Evolutionary conservation across 1,140 invertebrate species (phyloP).

Genomic region (Musca vetustissima): DNA sequence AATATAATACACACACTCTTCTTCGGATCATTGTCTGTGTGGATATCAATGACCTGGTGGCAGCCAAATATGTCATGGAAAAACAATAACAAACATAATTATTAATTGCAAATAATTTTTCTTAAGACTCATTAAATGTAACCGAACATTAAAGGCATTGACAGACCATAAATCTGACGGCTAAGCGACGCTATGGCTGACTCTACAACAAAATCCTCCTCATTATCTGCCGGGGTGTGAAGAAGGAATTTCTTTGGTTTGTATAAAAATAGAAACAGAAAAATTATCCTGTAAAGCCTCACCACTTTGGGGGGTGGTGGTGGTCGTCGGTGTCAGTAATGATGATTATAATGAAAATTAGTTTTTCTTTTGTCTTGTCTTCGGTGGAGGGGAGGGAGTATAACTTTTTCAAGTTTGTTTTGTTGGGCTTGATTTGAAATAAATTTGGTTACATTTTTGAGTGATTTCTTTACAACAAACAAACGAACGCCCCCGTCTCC

Average conservation of each 20-base stretch:
- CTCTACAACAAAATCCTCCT: neutral
- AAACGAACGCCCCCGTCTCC: neutral
- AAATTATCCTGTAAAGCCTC: slow-evolving; percentile 6
- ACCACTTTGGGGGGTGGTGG: neutral
- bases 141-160: slow-evolving; percentile 19
- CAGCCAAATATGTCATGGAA: neutral
- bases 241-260: neutral
- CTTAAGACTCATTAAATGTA: slow-evolving; percentile 25
- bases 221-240: neutral
- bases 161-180: slow-evolving; percentile 22
- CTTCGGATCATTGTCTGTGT: neutral
- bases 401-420: too few species aligned
- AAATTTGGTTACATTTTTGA: slow-evolving; percentile 20
- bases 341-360: slow-evolving; percentile 21
- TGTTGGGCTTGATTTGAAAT: slow-evolving; percentile 16
- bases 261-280: neutral
- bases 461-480: neutral
- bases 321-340: too few species aligned
- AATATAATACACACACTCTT: neutral
- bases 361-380: neutral
- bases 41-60: slow-evolving; percentile 13
- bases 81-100: slow-evolving; percentile 11
- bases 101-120: slow-evolving; percentile 26
- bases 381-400: too few species aligned
- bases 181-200: neutral